Percentiles rank a stretch among this genome's conserved stretches.
Conservation (phyloP, 1,140 invertebrate genomes). For the Stegodyphus mimosarum region DNA sequence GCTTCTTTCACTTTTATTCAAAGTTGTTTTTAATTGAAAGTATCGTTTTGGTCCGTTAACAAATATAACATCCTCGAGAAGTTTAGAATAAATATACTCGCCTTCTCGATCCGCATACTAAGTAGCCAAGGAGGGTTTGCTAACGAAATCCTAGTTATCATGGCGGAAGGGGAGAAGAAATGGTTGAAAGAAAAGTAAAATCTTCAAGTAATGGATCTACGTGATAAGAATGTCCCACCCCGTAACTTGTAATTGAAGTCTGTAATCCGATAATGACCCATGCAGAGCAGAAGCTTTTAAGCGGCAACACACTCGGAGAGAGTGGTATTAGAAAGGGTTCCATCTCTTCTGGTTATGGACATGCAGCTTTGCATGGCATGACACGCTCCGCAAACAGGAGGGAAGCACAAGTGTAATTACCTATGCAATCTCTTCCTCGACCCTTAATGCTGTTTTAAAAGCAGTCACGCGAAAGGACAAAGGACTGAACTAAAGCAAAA, state of each 20-base stretch:
- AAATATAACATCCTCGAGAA: conserved; percentile 5
- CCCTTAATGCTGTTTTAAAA: conserved; percentile 59
- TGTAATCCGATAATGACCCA: conserved; percentile 54
- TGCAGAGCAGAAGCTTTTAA: conserved; percentile 49
- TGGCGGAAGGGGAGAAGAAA: not conserved
- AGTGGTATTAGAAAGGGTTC: conserved; percentile 28
- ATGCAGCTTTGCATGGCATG: conserved; percentile 10
- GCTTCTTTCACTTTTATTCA: too few relatives aligned
- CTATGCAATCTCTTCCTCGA: conserved; percentile 33
- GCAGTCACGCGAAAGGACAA: conserved; percentile 52
- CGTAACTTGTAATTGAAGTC: conserved; percentile 50
- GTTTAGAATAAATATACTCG: not conserved
- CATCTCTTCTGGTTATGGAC: conserved; percentile 47
- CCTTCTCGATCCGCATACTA: not conserved
- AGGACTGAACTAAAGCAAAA: conserved; percentile 43
- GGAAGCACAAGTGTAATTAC: conserved; percentile 36
- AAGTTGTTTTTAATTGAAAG: conserved; percentile 3
- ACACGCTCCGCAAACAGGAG: conserved; percentile 48
- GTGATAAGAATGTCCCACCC: conserved; percentile 40
- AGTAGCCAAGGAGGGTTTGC: not conserved
- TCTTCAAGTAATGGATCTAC: conserved; percentile 41
- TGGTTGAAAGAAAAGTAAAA: conserved; percentile 25
- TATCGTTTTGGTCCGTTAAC: not conserved
- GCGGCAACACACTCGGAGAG: conserved; percentile 12
- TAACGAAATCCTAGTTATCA: not conserved